Percentiles rank a stretch among this genome's conserved stretches.
These are phyloP conservation scores for Aplysina aerophoba DNA, from an alignment of 37 sponge, comb jelly and placozoan species.

Conservation along the genomic window DNA sequence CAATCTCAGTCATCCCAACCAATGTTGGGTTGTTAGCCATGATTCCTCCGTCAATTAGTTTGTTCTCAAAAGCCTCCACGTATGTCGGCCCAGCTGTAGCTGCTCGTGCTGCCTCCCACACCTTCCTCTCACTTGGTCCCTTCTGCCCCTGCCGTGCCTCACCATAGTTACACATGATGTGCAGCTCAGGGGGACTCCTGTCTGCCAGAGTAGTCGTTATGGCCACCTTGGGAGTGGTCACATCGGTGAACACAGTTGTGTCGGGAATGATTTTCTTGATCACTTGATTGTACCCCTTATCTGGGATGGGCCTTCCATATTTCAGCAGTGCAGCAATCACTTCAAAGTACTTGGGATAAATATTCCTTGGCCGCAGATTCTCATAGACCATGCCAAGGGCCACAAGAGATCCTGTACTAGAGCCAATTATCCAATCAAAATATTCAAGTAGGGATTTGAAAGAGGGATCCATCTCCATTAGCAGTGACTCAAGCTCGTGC, in stretches of 20 bases:
- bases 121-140: constrained; percentile 49
- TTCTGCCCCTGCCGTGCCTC: constrained; percentile 50
- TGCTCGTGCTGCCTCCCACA: constrained; percentile 64
- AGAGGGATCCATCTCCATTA: constrained; percentile 38
- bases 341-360: neutral
- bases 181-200: constrained; percentile 55
- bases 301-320: neutral
- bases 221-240: constrained; percentile 38
- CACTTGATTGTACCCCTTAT: neutral
- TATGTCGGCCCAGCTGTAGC: constrained; percentile 70
- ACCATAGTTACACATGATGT: constrained; percentile 71
- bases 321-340: neutral
- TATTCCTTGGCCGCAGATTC: neutral
- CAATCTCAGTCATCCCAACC: constrained; percentile 61
- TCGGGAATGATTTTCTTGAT: constrained; percentile 9
- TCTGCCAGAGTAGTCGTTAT: constrained; percentile 63
- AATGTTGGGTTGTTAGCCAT: constrained; percentile 80
- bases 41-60: constrained; percentile 69
- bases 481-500: constrained; percentile 32
- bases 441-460: constrained; percentile 30
- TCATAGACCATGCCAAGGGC: constrained; percentile 24
- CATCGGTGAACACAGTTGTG: constrained; percentile 29
- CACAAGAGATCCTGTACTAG: constrained; percentile 57
- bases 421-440: constrained; percentile 70
- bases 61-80: constrained; percentile 47